phyloP scores from a whole-genome alignment of 2,113 vertebrate genomes.

The Collichthys lucidus region DNA sequence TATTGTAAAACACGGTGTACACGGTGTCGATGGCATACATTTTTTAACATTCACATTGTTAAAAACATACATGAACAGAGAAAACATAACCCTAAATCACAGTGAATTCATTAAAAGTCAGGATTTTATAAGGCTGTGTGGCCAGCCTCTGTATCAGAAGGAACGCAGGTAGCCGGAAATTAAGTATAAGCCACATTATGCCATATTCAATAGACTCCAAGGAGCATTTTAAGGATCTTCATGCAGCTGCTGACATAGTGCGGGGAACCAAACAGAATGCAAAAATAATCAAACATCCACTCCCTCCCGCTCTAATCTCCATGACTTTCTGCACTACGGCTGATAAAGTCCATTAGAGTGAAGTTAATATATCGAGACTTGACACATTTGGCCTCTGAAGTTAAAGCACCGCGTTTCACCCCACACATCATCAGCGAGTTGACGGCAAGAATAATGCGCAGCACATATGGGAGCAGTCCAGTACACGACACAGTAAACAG shows the following conservation, averaged over 20 bases:
- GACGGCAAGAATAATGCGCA: conserved; percentile 61
- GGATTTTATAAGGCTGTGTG: conserved; percentile 21
- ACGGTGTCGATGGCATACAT: neutral
- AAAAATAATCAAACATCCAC: conserved; percentile 78
- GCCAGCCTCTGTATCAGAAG: conserved; percentile 26
- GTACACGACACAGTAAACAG: conserved; percentile 45
- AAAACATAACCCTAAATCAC: conserved; percentile 44
- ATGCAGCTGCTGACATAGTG: conserved; percentile 54
- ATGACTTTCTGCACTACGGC: conserved; percentile 76
- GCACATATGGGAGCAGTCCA: conserved; percentile 47
- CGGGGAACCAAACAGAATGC: conserved; percentile 65
- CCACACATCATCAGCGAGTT: conserved; percentile 59
- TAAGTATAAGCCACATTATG: conserved; percentile 31
- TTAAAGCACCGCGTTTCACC: conserved; percentile 62
- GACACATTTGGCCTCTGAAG: conserved; percentile 76
- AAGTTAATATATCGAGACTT: conserved; percentile 76
- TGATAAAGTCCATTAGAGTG: conserved; percentile 82
- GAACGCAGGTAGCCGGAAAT: conserved; percentile 52
- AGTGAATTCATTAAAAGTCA: conserved; percentile 46
- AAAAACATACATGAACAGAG: neutral
- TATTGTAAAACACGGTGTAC: neutral
- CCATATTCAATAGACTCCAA: conserved; percentile 58
- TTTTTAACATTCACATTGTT: neutral
- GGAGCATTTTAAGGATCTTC: conserved; percentile 66
- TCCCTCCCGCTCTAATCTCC: conserved; percentile 75